phyloP scores from a whole-genome alignment of 30 jellyfish, hydroid and myxozoan species.

The Turritopsis rubra region DNA sequence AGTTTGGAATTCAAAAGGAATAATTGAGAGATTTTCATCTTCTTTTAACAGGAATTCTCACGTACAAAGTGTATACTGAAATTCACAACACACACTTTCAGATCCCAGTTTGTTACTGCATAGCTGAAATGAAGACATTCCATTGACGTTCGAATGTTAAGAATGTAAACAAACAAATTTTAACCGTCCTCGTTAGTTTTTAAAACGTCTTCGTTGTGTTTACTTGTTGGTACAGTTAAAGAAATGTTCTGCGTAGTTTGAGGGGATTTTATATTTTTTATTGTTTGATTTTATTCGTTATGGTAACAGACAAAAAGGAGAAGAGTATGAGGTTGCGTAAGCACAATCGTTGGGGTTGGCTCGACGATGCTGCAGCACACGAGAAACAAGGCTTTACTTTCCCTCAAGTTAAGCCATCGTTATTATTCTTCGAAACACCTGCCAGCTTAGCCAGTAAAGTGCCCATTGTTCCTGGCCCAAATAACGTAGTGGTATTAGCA shows the following conservation, averaged over 20 bases:
- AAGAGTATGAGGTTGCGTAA: neutral
- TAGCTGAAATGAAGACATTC: neutral
- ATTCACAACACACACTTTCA: neutral
- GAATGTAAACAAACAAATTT: neutral
- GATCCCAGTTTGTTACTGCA: neutral
- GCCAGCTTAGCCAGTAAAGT: constrained; percentile 73
- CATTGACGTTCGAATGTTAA: neutral
- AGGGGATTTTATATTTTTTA: neutral
- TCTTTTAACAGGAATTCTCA: too few relatives aligned
- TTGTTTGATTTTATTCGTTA: neutral
- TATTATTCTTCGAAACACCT: constrained; percentile 52
- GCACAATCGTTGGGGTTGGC: constrained; percentile 19
- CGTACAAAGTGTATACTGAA: neutral
- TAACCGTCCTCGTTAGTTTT: neutral
- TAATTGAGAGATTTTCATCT: too few relatives aligned
- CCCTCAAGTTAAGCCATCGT: constrained; percentile 79
- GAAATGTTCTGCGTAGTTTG: neutral
- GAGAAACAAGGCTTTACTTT: constrained; percentile 39
- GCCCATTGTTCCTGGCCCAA: constrained; percentile 67
- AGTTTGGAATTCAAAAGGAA: too few relatives aligned
- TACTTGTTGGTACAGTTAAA: neutral
- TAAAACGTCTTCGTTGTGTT: neutral
- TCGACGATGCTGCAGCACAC: constrained; percentile 28
- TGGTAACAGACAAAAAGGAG: neutral
- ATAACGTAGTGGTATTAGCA: constrained; percentile 36